Conservation (phyloP, 2,888 invertebrate species). For the Furcula furcula region DNA sequence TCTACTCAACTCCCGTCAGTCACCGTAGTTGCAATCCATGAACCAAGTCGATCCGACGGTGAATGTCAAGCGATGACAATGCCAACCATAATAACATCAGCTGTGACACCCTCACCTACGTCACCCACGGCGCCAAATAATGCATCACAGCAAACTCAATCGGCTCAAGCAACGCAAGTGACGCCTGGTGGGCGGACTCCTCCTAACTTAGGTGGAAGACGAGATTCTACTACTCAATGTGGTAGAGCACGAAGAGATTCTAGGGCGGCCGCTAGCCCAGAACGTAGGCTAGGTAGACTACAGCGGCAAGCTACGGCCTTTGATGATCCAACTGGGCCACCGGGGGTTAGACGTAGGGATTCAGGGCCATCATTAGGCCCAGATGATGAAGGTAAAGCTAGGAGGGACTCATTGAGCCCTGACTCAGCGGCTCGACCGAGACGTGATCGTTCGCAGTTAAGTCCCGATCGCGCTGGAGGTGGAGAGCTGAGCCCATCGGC, state of each 20-base stretch:
- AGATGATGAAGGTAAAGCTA: conserved; percentile 89
- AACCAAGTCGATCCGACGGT: conserved; percentile 81
- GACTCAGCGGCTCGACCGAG: conserved; percentile 91
- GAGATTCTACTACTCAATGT: conserved; percentile 94
- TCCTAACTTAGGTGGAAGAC: conserved; percentile 80
- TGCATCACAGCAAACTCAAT: conserved; percentile 48
- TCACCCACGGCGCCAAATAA: conserved; percentile 83
- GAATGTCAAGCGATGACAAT: conserved; percentile 83
- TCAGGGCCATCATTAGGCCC: conserved; percentile 93
- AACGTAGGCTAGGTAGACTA: conserved; percentile 85
- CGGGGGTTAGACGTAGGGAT: conserved; percentile 85
- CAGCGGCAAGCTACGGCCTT: conserved; percentile 94
- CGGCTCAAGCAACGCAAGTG: conserved; percentile 48
- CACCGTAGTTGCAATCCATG: conserved; percentile 70
- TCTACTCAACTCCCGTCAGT: conserved; percentile 69
- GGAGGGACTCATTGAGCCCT: conserved; percentile 94
- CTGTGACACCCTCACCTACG: conserved; percentile 91
- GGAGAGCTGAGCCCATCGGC: conserved; percentile 90
- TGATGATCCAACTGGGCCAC: conserved; percentile 91
- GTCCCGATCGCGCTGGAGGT: conserved; percentile 90
- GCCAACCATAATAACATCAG: conserved; percentile 92
- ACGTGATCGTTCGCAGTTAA: conserved; percentile 89
- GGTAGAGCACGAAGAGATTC: conserved; percentile 86
- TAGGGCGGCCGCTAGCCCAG: conserved; percentile 84
- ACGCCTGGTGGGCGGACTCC: conserved; percentile 63